Evolutionary conservation across 1,140 invertebrate genomes (phyloP).

Genomic region (Habropoda laboriosa): DNA sequence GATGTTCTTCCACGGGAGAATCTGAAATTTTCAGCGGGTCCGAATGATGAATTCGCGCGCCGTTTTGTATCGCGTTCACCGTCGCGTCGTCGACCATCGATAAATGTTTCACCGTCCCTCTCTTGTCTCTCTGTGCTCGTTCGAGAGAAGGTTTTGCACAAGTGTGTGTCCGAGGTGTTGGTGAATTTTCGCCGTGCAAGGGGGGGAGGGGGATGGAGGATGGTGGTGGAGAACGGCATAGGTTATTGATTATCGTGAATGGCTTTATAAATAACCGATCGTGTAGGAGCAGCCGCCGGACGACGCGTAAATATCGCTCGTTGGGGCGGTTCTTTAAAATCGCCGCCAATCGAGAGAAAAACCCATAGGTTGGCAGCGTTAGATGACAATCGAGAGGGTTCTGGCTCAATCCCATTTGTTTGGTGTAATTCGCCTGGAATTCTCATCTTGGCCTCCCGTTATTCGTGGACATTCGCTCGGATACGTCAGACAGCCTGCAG

Average conservation of each 20-base stretch:
- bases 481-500: not conserved
- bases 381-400: constrained; percentile 14
- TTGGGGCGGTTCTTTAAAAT: constrained; percentile 63
- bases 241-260: constrained; percentile 81
- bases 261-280: constrained; percentile 81
- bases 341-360: constrained; percentile 5
- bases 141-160: constrained; percentile 43
- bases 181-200: constrained; percentile 62
- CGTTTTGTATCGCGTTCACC: not conserved
- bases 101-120: constrained; percentile 20
- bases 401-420: too few species aligned
- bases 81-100: constrained; percentile 6
- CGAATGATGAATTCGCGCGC: not conserved
- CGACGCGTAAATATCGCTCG: constrained; percentile 72
- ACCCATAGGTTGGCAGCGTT: too few species aligned
- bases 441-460: constrained; percentile 21
- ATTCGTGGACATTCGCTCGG: not conserved
- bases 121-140: too few species aligned
- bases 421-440: constrained; percentile 46
- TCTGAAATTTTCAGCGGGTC: constrained; percentile 12
- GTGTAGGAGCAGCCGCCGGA: constrained; percentile 69
- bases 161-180: constrained; percentile 60
- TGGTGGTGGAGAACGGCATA: constrained; percentile 71
- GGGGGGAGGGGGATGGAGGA: not conserved
- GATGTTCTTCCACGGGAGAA: not conserved